Conservation (phyloP, 2,113 vertebrate genomes). For the Lophochroa leadbeateri region DNA sequence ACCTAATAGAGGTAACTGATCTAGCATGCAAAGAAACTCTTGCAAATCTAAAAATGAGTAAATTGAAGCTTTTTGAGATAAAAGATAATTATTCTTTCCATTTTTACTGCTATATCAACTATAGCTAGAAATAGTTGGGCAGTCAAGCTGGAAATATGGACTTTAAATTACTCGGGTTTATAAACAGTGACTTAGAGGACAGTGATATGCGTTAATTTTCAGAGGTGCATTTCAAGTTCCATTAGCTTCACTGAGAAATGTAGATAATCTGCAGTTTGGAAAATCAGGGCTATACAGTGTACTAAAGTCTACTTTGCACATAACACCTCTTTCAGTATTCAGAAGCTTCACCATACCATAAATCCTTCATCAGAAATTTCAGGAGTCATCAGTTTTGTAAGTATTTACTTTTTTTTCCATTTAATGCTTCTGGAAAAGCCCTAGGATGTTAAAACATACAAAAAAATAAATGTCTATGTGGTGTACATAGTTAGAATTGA, state of each 20-base stretch:
- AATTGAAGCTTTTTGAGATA: background rate
- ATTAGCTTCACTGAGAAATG: background rate
- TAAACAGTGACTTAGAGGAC: slow-evolving; percentile 18
- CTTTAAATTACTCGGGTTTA: background rate
- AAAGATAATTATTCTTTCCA: background rate
- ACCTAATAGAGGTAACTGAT: background rate
- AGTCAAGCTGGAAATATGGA: background rate
- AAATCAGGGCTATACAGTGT: slow-evolving; percentile 1
- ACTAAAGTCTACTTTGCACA: background rate
- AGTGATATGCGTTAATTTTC: slow-evolving; percentile 42
- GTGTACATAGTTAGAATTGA: background rate
- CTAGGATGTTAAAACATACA: background rate
- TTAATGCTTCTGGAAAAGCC: background rate
- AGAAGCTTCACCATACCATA: background rate
- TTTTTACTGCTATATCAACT: background rate
- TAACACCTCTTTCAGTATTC: background rate
- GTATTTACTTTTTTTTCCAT: slow-evolving; percentile 8
- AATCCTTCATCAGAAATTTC: background rate
- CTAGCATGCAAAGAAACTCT: background rate
- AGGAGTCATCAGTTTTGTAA: background rate
- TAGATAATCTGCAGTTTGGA: background rate
- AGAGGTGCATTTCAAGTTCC: slow-evolving; percentile 20
- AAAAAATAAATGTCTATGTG: background rate
- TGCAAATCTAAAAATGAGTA: background rate
- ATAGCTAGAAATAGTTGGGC: background rate